These are phyloP conservation scores for Gymnodraco acuticeps DNA, from an alignment of 2,797 vertebrate species.

Conservation along the genomic window DNA sequence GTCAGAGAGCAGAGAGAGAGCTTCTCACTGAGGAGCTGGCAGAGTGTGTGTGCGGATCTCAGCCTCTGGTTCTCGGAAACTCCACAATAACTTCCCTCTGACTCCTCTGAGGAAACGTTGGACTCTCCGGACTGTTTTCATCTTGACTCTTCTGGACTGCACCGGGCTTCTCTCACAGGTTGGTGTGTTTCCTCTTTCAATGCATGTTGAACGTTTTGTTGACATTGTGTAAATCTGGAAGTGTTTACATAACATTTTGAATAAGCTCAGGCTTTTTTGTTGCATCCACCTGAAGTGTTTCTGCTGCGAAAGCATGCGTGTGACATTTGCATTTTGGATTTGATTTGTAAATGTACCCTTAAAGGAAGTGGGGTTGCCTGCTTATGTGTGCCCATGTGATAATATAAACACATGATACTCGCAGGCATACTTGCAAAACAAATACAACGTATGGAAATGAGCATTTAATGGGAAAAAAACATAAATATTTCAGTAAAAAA, in stretches of 20 bases:
- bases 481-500: too few relatives aligned
- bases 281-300: neutral
- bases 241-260: constrained; percentile 51
- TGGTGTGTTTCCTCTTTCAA: constrained; percentile 11
- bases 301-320: neutral
- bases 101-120: neutral
- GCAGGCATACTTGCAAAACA: neutral
- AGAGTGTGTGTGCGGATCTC: constrained; percentile 3
- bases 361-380: too few relatives aligned
- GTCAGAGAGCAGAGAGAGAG: constrained; percentile 46
- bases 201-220: neutral
- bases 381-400: neutral
- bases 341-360: neutral
- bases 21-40: constrained; percentile 49
- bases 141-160: neutral
- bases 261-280: constrained; percentile 40
- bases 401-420: neutral
- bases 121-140: constrained; percentile 10
- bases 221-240: neutral
- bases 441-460: neutral
- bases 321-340: neutral
- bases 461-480: neutral
- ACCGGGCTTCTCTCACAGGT: constrained; percentile 50
- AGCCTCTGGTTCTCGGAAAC: neutral
- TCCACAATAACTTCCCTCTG: neutral